Percentiles rank a stretch among this genome's conserved stretches.
phyloP scores from a whole-genome alignment of 2,888 invertebrate species.

The Gastrophysa polygoni region DNA sequence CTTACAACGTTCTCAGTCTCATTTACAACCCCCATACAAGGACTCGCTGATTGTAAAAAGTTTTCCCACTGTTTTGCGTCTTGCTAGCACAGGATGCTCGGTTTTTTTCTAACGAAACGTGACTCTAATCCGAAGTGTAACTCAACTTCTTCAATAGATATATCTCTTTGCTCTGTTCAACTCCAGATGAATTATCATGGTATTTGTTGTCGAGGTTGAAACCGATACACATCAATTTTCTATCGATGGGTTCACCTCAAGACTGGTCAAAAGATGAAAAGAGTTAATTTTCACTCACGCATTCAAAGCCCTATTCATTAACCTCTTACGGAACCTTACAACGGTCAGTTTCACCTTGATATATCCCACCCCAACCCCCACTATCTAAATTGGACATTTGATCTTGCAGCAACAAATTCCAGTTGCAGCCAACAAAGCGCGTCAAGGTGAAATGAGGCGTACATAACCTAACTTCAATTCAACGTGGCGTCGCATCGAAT shows the following conservation, averaged over 20 bases:
- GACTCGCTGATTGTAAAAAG: constrained; percentile 33
- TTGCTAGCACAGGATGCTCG: constrained; percentile 15
- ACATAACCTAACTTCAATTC: constrained; percentile 49
- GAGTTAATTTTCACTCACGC: too few species aligned
- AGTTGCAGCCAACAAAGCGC: background rate
- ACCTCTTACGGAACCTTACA: too few species aligned
- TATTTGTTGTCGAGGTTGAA: too few species aligned
- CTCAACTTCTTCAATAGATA: too few species aligned
- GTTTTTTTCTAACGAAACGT: constrained; percentile 40
- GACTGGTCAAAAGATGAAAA: too few species aligned
- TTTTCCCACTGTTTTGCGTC: constrained; percentile 14
- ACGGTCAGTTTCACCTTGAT: too few species aligned
- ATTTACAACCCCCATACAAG: constrained; percentile 41
- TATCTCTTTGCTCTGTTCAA: too few species aligned
- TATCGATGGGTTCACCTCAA: too few species aligned
- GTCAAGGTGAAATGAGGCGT: background rate
- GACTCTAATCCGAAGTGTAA: constrained; percentile 52
- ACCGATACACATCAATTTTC: too few species aligned
- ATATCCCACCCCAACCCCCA: background rate
- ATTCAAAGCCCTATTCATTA: too few species aligned
- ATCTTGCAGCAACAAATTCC: background rate
- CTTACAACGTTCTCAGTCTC: constrained; percentile 30
- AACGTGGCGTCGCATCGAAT: constrained; percentile 53
- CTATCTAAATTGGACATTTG: background rate
- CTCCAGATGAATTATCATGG: too few species aligned